A percentile compares a stretch with the other conserved stretches of the same genome.
These are phyloP conservation scores for Volucella inanis DNA, from an alignment of 2,888 invertebrate species.

Conservation along the genomic window DNA sequence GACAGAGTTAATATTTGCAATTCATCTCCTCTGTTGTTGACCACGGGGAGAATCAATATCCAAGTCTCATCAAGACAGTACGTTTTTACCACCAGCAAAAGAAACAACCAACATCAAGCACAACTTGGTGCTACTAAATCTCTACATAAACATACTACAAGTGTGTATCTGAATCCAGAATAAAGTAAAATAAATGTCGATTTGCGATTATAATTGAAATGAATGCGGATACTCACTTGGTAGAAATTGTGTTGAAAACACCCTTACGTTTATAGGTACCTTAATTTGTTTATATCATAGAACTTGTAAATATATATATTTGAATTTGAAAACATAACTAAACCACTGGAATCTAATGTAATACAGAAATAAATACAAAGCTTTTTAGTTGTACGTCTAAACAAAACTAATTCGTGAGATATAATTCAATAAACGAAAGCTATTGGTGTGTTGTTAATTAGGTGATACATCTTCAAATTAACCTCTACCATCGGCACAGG, in stretches of 20 bases:
- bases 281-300: constrained; percentile 43
- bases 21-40: constrained; percentile 52
- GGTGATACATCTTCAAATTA: background rate
- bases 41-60: constrained; percentile 42
- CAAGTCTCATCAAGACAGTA: constrained; percentile 14
- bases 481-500: too few relatives aligned
- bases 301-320: constrained; percentile 59
- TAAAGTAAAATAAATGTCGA: too few relatives aligned
- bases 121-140: constrained; percentile 48
- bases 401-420: constrained; percentile 40
- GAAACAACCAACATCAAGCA: constrained; percentile 41
- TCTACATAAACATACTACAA: constrained; percentile 20
- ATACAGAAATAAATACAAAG: constrained; percentile 30
- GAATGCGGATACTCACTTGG: too few relatives aligned
- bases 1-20: constrained; percentile 70
- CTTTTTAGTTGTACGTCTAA: constrained; percentile 42
- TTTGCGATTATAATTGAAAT: too few relatives aligned
- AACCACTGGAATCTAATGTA: constrained; percentile 54
- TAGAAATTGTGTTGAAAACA: constrained; percentile 2
- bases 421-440: constrained; percentile 34
- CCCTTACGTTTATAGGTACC: constrained; percentile 38
- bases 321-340: constrained; percentile 27
- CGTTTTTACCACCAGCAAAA: constrained; percentile 1
- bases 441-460: background rate
- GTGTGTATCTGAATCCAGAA: background rate